phyloP scores from a whole-genome alignment of 2,888 invertebrate species.

The Ernsta delagoae region DNA sequence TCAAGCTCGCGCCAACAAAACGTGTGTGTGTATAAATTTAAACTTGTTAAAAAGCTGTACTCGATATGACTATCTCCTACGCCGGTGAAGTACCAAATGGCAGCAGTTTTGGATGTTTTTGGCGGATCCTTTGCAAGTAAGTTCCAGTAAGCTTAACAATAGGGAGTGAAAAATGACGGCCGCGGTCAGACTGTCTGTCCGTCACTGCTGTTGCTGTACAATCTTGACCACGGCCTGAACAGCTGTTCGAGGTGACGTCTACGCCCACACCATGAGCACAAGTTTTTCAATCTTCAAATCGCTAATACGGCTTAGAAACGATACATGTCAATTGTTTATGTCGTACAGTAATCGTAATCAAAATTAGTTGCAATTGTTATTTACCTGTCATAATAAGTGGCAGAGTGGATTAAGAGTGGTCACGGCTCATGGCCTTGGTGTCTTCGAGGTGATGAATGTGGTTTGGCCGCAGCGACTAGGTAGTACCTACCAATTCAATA shows the following conservation, averaged over 20 bases:
- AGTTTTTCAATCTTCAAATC: too few species aligned
- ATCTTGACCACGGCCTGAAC: slow-evolving; percentile 52
- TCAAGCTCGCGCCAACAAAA: slow-evolving; percentile 74
- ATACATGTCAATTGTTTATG: slow-evolving; percentile 46
- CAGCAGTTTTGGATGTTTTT: slow-evolving; percentile 96
- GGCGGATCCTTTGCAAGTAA: slow-evolving; percentile 95
- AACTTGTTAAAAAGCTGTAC: slow-evolving; percentile 66
- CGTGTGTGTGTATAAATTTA: slow-evolving; percentile 78
- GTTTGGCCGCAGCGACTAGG: slow-evolving; percentile 51
- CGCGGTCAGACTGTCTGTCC: slow-evolving; percentile 39
- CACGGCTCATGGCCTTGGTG: slow-evolving; percentile 55
- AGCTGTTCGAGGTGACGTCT: slow-evolving; percentile 64
- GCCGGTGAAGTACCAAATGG: slow-evolving; percentile 96
- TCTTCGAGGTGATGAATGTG: slow-evolving; percentile 57
- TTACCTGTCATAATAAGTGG: slow-evolving; percentile 45
- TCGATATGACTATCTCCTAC: slow-evolving; percentile 94
- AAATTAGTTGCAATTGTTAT: slow-evolving; percentile 42
- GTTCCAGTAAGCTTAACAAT: slow-evolving; percentile 54
- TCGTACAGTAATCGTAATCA: slow-evolving; percentile 33
- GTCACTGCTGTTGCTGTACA: slow-evolving; percentile 4
- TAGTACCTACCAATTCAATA: slow-evolving; percentile 58
- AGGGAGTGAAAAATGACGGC: slow-evolving; percentile 44
- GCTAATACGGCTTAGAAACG: too few species aligned
- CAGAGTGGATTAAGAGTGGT: slow-evolving; percentile 47
- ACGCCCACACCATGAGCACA: slow-evolving; percentile 44